phyloP scores from a whole-genome alignment of 2,888 invertebrate species.

The Amorpha juglandis region DNA sequence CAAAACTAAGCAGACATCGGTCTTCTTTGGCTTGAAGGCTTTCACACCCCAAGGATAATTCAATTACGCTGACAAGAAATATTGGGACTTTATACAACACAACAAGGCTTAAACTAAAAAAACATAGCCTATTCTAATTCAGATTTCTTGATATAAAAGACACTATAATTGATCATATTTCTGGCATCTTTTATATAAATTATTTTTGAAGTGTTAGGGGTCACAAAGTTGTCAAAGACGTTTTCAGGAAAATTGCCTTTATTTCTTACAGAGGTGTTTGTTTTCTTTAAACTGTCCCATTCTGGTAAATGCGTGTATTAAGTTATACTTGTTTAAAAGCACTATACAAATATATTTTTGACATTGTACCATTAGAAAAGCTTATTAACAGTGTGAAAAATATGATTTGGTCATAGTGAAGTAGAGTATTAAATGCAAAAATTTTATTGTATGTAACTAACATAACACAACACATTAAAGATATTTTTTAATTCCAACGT shows the following conservation, averaged over 20 bases:
- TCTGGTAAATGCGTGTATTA: too few relatives aligned
- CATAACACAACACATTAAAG: too few relatives aligned
- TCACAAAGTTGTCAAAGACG: not conserved
- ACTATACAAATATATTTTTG: too few relatives aligned
- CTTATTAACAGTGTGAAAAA: too few relatives aligned
- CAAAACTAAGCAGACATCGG: slow-evolving; percentile 13
- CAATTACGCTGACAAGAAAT: slow-evolving; percentile 11
- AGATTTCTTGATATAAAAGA: not conserved
- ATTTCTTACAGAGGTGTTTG: not conserved
- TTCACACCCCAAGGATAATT: not conserved
- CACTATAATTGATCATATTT: too few relatives aligned
- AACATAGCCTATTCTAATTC: not conserved
- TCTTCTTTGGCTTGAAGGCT: slow-evolving; percentile 13
- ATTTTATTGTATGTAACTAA: too few relatives aligned
- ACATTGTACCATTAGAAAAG: too few relatives aligned
- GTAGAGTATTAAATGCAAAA: too few relatives aligned
- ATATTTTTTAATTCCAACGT: too few relatives aligned
- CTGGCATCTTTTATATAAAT: not conserved
- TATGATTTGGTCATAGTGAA: too few relatives aligned
- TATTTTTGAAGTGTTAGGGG: not conserved
- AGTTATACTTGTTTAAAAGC: too few relatives aligned
- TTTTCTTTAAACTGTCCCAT: not conserved
- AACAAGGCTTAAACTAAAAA: not conserved
- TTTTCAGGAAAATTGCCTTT: not conserved
- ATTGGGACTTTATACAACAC: too few relatives aligned